A percentile compares a stretch with the other conserved stretches of the same genome.
phyloP scores from a whole-genome alignment of 2,797 vertebrate genomes.

The Parotocinclus haroldoi region DNA sequence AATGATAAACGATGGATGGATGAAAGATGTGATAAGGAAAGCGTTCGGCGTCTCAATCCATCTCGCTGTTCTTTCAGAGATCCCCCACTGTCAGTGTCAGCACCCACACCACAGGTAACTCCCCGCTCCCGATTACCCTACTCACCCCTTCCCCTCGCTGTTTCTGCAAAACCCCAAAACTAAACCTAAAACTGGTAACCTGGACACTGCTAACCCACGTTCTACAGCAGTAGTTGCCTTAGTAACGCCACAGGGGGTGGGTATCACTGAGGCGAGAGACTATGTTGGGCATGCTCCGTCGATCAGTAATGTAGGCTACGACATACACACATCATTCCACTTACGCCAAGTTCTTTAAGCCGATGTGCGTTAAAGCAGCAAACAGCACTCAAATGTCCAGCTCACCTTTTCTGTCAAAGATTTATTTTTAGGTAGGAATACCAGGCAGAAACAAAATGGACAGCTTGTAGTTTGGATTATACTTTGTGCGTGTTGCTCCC shows the following conservation, averaged over 20 bases:
- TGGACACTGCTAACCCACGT: slow-evolving; percentile 22
- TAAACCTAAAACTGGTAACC: slow-evolving; percentile 28
- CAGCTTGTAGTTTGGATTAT: no score
- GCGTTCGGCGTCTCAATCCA: slow-evolving; percentile 65
- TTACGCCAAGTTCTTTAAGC: no score
- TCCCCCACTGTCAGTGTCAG: slow-evolving; percentile 70
- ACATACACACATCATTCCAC: no score
- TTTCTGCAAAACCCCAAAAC: slow-evolving; percentile 23
- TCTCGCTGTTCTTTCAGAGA: slow-evolving; percentile 79
- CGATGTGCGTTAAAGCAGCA: no score
- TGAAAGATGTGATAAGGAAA: slow-evolving; percentile 13
- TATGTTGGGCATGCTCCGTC: no score
- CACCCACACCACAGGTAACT: slow-evolving; percentile 78
- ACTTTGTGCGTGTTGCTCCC: no score
- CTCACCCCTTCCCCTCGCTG: slow-evolving; percentile 48
- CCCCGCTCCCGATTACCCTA: slow-evolving; percentile 51
- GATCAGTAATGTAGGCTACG: no score
- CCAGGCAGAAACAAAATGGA: no score
- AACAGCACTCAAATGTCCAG: no score
- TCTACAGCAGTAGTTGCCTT: slow-evolving; percentile 47
- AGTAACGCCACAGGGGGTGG: slow-evolving; percentile 54
- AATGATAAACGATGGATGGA: not conserved
- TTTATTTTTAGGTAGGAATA: no score
- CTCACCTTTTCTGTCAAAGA: no score
- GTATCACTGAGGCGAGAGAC: slow-evolving; percentile 41